Conservation (phyloP, 1,140 invertebrate genomes). For the Reticulitermes speratus region DNA sequence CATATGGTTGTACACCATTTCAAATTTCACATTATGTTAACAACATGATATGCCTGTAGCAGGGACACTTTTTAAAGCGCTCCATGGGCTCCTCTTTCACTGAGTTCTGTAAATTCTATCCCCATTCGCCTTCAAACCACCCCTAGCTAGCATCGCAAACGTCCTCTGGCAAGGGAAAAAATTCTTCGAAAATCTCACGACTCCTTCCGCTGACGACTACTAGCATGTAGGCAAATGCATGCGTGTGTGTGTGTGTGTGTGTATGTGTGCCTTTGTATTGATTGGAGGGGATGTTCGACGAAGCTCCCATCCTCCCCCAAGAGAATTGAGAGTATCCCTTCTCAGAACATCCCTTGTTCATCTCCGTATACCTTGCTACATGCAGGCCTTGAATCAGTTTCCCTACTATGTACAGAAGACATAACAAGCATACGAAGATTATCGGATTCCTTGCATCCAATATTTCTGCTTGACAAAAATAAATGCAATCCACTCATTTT, state of each 20-base stretch:
- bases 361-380: slow-evolving; percentile 8
- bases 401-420: neutral
- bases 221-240: slow-evolving; percentile 11
- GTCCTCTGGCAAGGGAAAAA: slow-evolving; percentile 2
- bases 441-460: slow-evolving; percentile 17
- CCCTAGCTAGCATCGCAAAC: slow-evolving; percentile 7
- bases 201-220: neutral
- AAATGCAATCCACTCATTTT: slow-evolving; percentile 1
- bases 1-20: too few species aligned
- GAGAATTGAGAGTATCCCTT: slow-evolving; percentile 9
- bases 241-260: neutral
- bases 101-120: neutral
- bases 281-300: neutral
- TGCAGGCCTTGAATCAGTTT: neutral
- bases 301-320: neutral
- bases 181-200: neutral
- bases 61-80: neutral
- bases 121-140: slow-evolving; percentile 13
- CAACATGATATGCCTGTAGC: too few species aligned
- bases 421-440: neutral
- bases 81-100: neutral
- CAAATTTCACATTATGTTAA: too few species aligned
- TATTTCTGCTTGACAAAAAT: slow-evolving; percentile 7
- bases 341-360: slow-evolving; percentile 14
- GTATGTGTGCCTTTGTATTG: too few species aligned